These are phyloP conservation scores for Anarhynchus alexandrinus DNA, from an alignment of 2,113 vertebrate species.

Conservation along the genomic window DNA sequence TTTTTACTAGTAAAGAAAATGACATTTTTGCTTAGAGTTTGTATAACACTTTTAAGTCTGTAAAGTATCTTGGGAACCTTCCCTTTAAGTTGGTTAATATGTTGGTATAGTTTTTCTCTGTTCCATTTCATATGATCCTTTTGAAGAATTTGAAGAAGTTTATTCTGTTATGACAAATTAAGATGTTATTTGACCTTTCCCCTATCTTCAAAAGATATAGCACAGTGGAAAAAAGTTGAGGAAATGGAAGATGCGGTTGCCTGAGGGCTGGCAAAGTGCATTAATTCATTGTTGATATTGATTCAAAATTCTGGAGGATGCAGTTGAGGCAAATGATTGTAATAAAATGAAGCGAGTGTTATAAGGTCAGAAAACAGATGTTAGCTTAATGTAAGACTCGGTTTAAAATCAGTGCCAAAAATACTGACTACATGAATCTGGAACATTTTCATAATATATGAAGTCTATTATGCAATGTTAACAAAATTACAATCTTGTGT, in stretches of 20 bases:
- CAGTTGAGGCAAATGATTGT: slow-evolving; percentile 35
- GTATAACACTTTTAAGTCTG: not conserved
- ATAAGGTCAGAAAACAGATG: slow-evolving; percentile 57
- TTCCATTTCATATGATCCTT: slow-evolving; percentile 1
- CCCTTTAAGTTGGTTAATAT: not conserved
- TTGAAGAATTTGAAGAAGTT: not conserved
- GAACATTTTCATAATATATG: not conserved
- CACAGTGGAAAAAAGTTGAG: slow-evolving; percentile 23
- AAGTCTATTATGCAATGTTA: not conserved
- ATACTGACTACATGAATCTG: not conserved
- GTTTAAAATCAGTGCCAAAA: slow-evolving; percentile 31
- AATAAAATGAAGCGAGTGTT: slow-evolving; percentile 21
- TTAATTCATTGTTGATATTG: slow-evolving; percentile 49
- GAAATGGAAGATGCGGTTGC: slow-evolving; percentile 31
- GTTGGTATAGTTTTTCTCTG: not conserved
- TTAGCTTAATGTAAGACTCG: slow-evolving; percentile 9
- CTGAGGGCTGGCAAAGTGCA: slow-evolving; percentile 48
- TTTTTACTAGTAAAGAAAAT: not conserved
- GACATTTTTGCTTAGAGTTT: not conserved
- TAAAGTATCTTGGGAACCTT: not conserved
- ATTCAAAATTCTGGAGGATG: slow-evolving; percentile 41
- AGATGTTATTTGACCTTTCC: slow-evolving; percentile 22
- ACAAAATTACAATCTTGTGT: not conserved
- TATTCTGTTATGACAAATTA: slow-evolving; percentile 16
- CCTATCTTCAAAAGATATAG: slow-evolving; percentile 25